Percentiles rank a stretch among this genome's conserved stretches.
Conservation (phyloP, 2,888 invertebrate species). For the Clitarchus hookeri region DNA sequence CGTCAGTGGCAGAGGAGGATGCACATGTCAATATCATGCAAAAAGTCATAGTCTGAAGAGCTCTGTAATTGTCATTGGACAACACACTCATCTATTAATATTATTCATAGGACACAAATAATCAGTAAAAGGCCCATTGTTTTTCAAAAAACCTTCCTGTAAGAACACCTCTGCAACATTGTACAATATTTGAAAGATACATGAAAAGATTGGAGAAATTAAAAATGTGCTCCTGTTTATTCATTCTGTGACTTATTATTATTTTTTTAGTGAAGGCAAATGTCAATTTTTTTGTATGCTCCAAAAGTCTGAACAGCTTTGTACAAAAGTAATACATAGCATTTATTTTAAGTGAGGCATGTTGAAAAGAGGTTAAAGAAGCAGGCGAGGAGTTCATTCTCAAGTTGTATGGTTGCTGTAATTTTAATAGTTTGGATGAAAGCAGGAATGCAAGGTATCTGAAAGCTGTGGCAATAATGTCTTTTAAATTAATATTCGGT, state of each 20-base stretch:
- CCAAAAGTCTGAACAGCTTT: background rate
- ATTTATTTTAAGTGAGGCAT: too few species aligned
- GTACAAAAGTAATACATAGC: background rate
- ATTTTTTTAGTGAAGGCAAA: conserved; percentile 5
- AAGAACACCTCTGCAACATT: background rate
- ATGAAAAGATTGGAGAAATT: background rate
- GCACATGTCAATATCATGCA: background rate
- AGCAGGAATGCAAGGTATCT: background rate
- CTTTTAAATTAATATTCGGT: conserved; percentile 21
- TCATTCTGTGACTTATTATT: background rate
- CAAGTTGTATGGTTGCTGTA: too few species aligned
- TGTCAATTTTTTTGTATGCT: background rate
- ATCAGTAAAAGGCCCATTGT: background rate
- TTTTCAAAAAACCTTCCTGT: background rate
- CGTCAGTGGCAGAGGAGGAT: background rate
- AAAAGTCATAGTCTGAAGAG: background rate
- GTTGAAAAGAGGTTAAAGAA: background rate
- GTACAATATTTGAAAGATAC: conserved; percentile 11
- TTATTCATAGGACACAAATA: background rate
- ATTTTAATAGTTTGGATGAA: background rate
- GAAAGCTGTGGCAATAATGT: background rate
- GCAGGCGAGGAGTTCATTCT: background rate
- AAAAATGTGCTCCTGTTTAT: background rate
- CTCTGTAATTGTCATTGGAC: background rate
- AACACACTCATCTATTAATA: background rate